Conservation (phyloP, 2,113 vertebrate species). For the Zapus hudsonius region DNA sequence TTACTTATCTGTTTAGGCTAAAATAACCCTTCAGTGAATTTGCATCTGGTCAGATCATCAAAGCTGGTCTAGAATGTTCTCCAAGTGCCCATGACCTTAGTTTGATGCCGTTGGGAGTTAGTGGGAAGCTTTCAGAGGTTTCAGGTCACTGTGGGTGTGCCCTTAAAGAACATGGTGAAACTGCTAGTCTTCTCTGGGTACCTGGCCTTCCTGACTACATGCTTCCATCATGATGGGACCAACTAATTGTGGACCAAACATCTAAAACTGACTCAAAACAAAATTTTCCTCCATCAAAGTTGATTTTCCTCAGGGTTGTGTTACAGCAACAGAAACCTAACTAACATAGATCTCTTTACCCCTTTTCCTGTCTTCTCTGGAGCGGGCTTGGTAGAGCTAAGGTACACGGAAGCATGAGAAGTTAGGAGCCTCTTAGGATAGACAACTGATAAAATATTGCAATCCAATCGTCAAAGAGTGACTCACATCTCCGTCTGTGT, state of each 20-base stretch:
- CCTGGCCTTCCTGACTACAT: too few relatives aligned
- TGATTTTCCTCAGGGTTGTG: background rate
- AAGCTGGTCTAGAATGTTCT: background rate
- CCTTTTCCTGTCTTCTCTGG: background rate
- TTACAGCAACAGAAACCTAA: background rate
- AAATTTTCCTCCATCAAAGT: background rate
- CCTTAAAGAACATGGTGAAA: background rate
- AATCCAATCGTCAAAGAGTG: background rate
- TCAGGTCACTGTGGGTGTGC: background rate
- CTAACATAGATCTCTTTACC: background rate
- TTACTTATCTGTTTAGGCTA: background rate
- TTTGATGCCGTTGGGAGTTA: background rate
- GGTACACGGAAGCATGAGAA: background rate
- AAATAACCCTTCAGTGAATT: background rate
- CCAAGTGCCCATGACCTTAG: background rate
- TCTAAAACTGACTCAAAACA: background rate
- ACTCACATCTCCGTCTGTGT: background rate
- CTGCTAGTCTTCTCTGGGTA: background rate
- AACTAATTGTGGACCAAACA: too few relatives aligned
- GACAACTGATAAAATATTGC: background rate
- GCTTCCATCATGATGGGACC: accelerated
- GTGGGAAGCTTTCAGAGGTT: background rate
- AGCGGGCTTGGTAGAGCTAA: background rate
- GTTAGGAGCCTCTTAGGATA: background rate
- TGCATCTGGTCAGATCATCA: background rate